Evolutionary conservation across 1,140 invertebrate species (phyloP), one percentile per base, ranked within the genome.

Genomic region (Diabrotica virgifera): DNA sequence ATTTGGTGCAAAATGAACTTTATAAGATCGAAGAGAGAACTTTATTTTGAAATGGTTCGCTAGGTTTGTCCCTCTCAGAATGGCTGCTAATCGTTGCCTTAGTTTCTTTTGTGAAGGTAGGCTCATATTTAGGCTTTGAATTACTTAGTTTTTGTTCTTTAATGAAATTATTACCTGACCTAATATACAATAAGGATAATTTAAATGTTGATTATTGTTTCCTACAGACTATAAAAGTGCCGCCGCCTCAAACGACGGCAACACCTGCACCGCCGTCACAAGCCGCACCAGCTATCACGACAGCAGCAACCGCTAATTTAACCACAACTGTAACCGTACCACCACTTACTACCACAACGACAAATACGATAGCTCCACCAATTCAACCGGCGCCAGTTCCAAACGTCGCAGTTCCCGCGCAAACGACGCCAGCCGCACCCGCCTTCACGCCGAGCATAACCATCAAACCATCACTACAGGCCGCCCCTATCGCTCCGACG

Each of bases 271-370:
- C 70, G 52, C 55, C 46, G 60, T 73, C 37, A 66, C 68, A 64
- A 63, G 71, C 75, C 71, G 66, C 79, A 53, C 72, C 77, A 59
- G 74, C 64, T 11, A 59, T 63, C 52, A 35, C 56, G 0, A 55
- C 58, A 35, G 40, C 13, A n/a, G 13, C 24, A 11, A 37, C 6
- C 5, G n/a, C 52, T 8, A n/a, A 6, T 36, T 40, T n/a, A n/a
- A 9, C 52, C 2, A 9, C 54, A 5, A 54, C 62, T n/a, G 12
- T 59, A 6, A 12, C 40, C 10, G 59, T 58, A 11, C 10, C 54
- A 24, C 35, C 46, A 9, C 12, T 36, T 12, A 62, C 38, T 62
- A 63, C 35, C 53, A 63, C 54, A 58, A 53, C 63, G 13, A 62
- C 59, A 9, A 63, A 35, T 46, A 46, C 50, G 63, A 70, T 37